Percentiles rank a stretch among this genome's conserved stretches.
phyloP scores from a whole-genome alignment of 2,888 invertebrate species.

The Zaprionus obscuricornis region DNA sequence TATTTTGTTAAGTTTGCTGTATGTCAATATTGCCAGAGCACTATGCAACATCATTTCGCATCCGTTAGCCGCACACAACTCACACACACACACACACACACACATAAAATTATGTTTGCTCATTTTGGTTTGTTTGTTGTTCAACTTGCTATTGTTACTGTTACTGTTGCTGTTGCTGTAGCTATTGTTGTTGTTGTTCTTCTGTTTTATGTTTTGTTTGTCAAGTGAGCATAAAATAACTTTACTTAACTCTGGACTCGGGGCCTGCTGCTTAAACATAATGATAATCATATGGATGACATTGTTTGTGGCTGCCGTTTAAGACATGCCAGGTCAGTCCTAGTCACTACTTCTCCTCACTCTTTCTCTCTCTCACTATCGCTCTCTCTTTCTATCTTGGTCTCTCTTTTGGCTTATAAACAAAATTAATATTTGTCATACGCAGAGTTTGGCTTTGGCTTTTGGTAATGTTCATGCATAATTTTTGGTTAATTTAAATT shows the following conservation, averaged over 20 bases:
- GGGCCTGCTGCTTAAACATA: constrained; percentile 43
- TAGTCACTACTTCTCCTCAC: neutral
- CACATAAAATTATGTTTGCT: constrained; percentile 42
- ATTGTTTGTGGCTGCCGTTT: constrained; percentile 71
- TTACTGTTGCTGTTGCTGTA: constrained; percentile 36
- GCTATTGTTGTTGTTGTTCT: constrained; percentile 45
- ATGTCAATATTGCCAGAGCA: constrained; percentile 63
- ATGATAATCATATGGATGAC: constrained; percentile 76
- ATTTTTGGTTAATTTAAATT: constrained; percentile 81
- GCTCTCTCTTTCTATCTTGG: neutral
- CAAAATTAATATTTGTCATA: constrained; percentile 78
- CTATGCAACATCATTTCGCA: constrained; percentile 6
- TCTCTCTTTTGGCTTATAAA: constrained; percentile 57
- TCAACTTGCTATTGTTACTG: constrained; percentile 18
- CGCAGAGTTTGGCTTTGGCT: constrained; percentile 25
- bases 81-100: neutral
- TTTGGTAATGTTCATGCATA: constrained; percentile 79
- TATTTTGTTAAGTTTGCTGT: constrained; percentile 27
- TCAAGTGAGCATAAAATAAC: constrained; percentile 73
- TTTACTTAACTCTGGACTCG: constrained; percentile 42
- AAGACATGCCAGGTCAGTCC: constrained; percentile 51
- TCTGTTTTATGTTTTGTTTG: constrained; percentile 64
- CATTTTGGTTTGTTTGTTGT: constrained; percentile 25
- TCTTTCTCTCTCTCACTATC: neutral
- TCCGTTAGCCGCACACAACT: neutral